A percentile compares a stretch with the other conserved stretches of the same genome.
Evolutionary conservation across 2,113 vertebrate genomes (phyloP).

Genomic region (Penelope pileata): DNA sequence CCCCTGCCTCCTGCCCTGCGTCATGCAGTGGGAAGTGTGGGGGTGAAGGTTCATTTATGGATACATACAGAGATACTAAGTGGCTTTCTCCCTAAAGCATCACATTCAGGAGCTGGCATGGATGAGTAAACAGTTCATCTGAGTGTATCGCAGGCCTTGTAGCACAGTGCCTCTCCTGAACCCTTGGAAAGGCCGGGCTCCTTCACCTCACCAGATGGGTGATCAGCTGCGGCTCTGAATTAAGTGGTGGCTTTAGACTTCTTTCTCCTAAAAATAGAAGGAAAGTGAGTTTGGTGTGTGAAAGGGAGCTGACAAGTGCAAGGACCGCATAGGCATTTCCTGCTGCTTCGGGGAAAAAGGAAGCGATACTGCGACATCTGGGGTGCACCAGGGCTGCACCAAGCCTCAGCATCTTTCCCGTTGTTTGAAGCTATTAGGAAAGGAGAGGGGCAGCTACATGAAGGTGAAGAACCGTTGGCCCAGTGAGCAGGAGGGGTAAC

Average conservation of each 20-base stretch:
- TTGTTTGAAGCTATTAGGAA: not conserved
- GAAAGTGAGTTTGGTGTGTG: not conserved
- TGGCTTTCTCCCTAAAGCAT: not conserved
- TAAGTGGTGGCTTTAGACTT: not conserved
- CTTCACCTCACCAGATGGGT: not conserved
- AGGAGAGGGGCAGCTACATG: not conserved
- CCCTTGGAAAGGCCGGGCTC: not conserved
- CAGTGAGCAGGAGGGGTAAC: not conserved
- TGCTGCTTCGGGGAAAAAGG: not conserved
- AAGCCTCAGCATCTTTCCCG: fast-evolving
- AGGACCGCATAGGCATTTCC: not conserved
- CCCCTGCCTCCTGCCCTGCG: not conserved
- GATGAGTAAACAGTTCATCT: not conserved
- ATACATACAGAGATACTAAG: not conserved
- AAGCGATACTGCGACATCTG: not conserved
- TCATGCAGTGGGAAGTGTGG: no score
- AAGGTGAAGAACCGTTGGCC: not conserved
- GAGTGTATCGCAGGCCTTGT: not conserved
- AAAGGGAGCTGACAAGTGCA: not conserved
- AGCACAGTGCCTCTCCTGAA: not conserved
- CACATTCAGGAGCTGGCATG: not conserved
- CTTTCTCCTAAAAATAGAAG: not conserved
- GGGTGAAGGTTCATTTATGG: not conserved
- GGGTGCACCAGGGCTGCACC: not conserved
- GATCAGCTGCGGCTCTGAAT: not conserved